Conservation (phyloP, 2,113 vertebrate genomes). For the Ursus arctos region DNA sequence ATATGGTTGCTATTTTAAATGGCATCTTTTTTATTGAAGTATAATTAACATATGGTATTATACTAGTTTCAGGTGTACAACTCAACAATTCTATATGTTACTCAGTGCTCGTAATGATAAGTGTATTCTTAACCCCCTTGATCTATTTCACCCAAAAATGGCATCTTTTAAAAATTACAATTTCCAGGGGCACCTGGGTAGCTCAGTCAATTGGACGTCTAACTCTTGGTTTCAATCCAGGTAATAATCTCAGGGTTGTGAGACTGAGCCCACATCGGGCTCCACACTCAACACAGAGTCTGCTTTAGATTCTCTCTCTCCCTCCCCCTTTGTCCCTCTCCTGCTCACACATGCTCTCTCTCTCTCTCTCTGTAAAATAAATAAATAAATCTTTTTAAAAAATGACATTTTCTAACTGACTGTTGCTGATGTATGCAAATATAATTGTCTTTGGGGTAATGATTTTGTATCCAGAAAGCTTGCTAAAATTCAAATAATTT, state of each 20-base stretch:
- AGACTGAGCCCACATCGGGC: not conserved
- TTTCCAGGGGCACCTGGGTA: not conserved
- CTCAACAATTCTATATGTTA: not conserved
- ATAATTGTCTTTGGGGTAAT: not conserved
- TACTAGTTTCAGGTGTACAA: not conserved
- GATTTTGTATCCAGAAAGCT: not conserved
- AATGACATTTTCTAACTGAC: not conserved
- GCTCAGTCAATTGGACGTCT: not conserved
- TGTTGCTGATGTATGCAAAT: not conserved
- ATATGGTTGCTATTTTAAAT: not conserved
- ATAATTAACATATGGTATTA: not conserved
- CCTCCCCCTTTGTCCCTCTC: no score
- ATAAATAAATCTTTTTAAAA: not conserved
- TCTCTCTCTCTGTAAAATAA: not conserved
- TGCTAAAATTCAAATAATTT: not conserved
- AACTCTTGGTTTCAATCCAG: not conserved
- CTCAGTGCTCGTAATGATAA: not conserved
- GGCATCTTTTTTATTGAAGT: not conserved
- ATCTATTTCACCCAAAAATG: not conserved
- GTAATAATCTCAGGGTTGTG: not conserved
- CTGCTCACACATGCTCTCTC: not conserved
- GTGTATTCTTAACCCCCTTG: not conserved
- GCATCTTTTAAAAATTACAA: not conserved
- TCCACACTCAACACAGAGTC: not conserved
- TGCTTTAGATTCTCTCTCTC: not conserved